These are phyloP conservation scores for Tineola bisselliella DNA, from an alignment of 2,888 invertebrate species.

Conservation along the genomic window DNA sequence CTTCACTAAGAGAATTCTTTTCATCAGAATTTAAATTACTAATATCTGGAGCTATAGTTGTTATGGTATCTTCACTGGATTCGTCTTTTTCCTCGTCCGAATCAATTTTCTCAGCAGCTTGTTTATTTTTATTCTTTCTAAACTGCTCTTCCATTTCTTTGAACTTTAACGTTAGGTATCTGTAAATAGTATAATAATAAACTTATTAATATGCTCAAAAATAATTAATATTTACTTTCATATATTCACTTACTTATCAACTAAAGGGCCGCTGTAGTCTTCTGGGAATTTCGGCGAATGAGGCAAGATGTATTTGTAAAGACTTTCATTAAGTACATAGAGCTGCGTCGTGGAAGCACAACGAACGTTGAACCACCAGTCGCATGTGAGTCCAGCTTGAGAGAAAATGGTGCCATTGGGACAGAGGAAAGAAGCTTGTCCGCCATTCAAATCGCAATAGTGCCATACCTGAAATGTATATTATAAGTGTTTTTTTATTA, in stretches of 20 bases:
- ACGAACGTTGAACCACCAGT: slow-evolving; percentile 94
- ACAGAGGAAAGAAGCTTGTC: slow-evolving; percentile 88
- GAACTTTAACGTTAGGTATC: slow-evolving; percentile 84
- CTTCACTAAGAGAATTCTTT: slow-evolving; percentile 29
- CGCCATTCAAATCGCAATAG: slow-evolving; percentile 90
- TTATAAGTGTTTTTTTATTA: too few species aligned
- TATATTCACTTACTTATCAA: slow-evolving; percentile 84
- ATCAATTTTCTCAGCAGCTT: slow-evolving; percentile 16
- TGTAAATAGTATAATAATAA: slow-evolving; percentile 34
- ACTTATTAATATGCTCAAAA: neutral
- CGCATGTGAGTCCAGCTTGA: slow-evolving; percentile 87
- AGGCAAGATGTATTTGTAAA: slow-evolving; percentile 88
- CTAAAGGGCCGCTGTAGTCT: slow-evolving; percentile 87
- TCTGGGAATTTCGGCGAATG: slow-evolving; percentile 89
- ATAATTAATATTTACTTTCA: too few species aligned
- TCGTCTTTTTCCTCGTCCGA: slow-evolving; percentile 30
- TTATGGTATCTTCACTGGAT: slow-evolving; percentile 29
- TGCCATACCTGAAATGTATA: slow-evolving; percentile 79
- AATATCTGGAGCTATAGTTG: slow-evolving; percentile 20
- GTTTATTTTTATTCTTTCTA: slow-evolving; percentile 72
- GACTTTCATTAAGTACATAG: slow-evolving; percentile 87
- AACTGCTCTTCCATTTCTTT: slow-evolving; percentile 88
- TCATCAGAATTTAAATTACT: slow-evolving; percentile 21
- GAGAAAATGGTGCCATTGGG: slow-evolving; percentile 93
- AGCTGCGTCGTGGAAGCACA: slow-evolving; percentile 85